These are phyloP conservation scores for Mnemiopsis leidyi DNA, from an alignment of 37 sponge, comb jelly and placozoan genomes.

Conservation along the genomic window DNA sequence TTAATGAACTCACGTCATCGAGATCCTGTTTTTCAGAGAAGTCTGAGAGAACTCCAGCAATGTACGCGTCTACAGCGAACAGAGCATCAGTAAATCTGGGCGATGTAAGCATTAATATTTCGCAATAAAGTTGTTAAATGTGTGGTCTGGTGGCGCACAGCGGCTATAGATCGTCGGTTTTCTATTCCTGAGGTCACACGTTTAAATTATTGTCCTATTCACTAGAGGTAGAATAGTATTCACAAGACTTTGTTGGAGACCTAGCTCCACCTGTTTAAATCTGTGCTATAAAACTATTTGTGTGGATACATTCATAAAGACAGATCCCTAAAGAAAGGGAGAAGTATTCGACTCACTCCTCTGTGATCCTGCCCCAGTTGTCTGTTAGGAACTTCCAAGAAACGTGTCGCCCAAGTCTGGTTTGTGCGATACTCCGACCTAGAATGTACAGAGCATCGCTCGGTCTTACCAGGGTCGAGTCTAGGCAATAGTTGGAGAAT, in stretches of 20 bases:
- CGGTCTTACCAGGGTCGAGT: neutral
- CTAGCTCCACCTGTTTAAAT: too few species aligned
- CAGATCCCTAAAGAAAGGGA: too few species aligned
- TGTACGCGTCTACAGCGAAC: constrained; percentile 38
- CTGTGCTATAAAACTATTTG: too few species aligned
- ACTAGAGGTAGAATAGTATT: too few species aligned
- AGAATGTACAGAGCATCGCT: neutral
- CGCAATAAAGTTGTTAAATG: too few species aligned
- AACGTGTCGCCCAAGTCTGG: constrained; percentile 8
- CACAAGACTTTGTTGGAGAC: too few species aligned
- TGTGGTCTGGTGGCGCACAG: too few species aligned
- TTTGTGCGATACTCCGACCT: constrained; percentile 37
- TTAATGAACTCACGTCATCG: neutral
- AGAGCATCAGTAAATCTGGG: constrained; percentile 45
- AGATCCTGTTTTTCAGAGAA: neutral
- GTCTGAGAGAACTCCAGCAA: constrained; percentile 1
- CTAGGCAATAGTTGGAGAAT: neutral
- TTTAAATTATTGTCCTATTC: too few species aligned
- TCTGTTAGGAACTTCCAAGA: neutral
- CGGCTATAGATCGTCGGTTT: too few species aligned
- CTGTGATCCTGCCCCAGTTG: neutral
- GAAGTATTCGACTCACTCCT: constrained; percentile 21
- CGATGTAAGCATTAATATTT: too few species aligned
- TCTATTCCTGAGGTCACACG: too few species aligned
- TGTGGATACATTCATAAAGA: too few species aligned